Base-by-base conservation (phyloP, 2,113 vertebrate species). In the Ammospiza caudacuta region DNA sequence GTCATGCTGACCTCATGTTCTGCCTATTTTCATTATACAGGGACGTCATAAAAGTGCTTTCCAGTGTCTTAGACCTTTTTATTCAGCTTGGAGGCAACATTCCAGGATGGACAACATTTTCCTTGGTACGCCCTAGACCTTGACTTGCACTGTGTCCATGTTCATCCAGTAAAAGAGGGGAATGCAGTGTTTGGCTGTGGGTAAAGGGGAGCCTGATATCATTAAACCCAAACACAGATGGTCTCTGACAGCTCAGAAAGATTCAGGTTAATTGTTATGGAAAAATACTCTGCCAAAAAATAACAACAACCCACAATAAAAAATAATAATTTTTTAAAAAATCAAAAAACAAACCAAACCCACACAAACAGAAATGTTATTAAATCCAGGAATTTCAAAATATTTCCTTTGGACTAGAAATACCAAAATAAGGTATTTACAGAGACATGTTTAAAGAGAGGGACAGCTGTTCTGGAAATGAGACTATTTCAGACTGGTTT, bases 401-500 rank as follows among this genome's bases (percentile, higher is more conserved):
- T 95, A 37, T 91, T 96, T 92, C 74, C 31, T 73, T 95, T 96
- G 95, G 95, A 94, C 33, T 75, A 61, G 57, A 82, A 72, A 90
- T 52, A 64, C 3, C 43, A 70, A 90, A 70, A 78, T 61, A n/a
- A 94, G 11, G 18, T 70, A 58, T 87, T 94, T 78, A 18, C 35
- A 82, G 49, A 92, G 35, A 12, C 39, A 35, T 62, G 29, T 83
- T 77, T 46, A 47, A 77, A 47, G 39, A n/a, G 27, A 88, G 18
- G 16, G 64, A 70, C 37, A 63, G 33, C 14, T 95, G 9, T 47
- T 88, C 86, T 93, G 73, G 66, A 92, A 96, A 87, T 46, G 33
- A 24, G 72, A 78, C 14, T 74, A 44, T 69, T 86, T 89, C 69
- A 73, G 28, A 37, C 69, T 67, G 51, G 22, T 72, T 94, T 87